Conservation (phyloP, 2,113 vertebrate species). For the Corapipo altera region DNA sequence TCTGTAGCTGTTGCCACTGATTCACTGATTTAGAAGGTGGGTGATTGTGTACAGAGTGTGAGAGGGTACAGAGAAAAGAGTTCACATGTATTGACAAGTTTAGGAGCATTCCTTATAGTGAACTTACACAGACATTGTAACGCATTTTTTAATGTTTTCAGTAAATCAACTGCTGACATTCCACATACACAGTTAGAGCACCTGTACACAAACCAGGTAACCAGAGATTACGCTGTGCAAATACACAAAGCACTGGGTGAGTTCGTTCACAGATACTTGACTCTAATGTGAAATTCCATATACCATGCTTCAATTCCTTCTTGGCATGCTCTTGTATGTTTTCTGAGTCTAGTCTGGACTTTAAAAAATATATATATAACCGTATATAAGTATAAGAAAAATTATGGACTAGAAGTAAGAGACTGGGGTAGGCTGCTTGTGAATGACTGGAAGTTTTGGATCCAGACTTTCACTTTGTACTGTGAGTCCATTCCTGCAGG, state of each 20-base stretch:
- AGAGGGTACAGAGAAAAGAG: background rate
- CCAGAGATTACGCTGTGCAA: background rate
- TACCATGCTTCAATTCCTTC: background rate
- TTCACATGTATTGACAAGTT: background rate
- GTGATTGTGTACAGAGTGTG: background rate
- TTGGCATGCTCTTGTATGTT: background rate
- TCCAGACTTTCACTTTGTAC: background rate
- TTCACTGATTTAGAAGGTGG: background rate
- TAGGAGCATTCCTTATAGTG: background rate
- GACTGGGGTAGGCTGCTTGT: fast-evolving
- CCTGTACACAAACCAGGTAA: background rate
- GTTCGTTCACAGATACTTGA: background rate
- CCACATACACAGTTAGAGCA: background rate
- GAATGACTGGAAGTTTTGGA: background rate
- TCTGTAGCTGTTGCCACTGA: background rate
- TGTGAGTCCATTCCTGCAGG: background rate
- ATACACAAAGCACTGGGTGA: background rate
- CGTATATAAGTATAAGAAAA: background rate
- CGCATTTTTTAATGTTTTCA: constrained; percentile 6
- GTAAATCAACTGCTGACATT: background rate
- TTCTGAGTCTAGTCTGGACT: background rate
- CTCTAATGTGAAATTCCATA: background rate
- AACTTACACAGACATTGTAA: background rate
- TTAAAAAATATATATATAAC: background rate
- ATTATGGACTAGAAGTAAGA: background rate